A percentile compares a stretch with the other conserved stretches of the same genome.
Conservation (phyloP, 2,113 vertebrate species). For the Steatornis caripensis region DNA sequence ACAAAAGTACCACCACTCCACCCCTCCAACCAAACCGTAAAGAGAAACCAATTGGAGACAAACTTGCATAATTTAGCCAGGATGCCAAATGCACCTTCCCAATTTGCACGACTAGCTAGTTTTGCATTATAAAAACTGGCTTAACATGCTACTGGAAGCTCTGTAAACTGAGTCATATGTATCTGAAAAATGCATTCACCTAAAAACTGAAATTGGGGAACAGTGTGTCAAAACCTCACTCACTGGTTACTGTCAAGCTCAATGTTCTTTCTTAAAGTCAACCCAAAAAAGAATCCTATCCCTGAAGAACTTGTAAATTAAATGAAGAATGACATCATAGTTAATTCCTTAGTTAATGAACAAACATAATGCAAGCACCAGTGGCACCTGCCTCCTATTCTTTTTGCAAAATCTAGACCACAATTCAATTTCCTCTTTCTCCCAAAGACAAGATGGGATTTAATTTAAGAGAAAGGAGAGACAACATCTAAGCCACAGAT, state of each 20-base stretch:
- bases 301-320: background rate
- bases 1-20: background rate
- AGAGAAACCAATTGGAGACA: background rate
- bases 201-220: rapidly evolving
- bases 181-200: background rate
- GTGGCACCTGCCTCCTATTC: background rate
- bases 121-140: background rate
- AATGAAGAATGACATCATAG: background rate
- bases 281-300: background rate
- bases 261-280: background rate
- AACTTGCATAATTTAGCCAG: background rate
- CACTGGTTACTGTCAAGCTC: background rate
- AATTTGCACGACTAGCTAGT: rapidly evolving
- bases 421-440: background rate
- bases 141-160: background rate
- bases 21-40: background rate
- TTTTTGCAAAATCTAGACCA: background rate
- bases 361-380: background rate
- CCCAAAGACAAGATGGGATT: background rate
- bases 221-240: background rate
- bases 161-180: background rate
- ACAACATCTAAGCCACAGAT: background rate
- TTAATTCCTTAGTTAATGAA: too few species aligned
- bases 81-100: background rate
- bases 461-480: background rate